Evolutionary conservation across 1,140 invertebrate species (phyloP).

Genomic region (Drosophila kepulauana): DNA sequence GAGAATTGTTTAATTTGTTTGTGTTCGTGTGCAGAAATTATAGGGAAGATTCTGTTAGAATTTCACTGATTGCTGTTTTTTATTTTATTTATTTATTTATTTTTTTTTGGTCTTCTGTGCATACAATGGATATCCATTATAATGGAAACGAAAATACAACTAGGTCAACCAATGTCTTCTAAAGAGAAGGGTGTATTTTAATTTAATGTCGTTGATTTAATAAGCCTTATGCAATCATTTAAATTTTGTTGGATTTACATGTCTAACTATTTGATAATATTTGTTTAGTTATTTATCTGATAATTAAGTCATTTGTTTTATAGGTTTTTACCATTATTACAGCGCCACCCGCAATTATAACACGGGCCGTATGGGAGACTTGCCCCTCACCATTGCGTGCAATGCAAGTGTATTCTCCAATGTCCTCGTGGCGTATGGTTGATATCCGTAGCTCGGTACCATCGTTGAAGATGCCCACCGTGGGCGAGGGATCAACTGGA

Average conservation of each 20-base stretch:
- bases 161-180: slow-evolving; percentile 5
- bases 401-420: slow-evolving; percentile 97
- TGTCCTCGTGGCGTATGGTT: slow-evolving; percentile 95
- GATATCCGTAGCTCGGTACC: slow-evolving; percentile 96
- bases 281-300: slow-evolving; percentile 45
- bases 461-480: slow-evolving; percentile 95
- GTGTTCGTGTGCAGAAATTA: slow-evolving; percentile 1
- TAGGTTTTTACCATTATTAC: slow-evolving; percentile 89
- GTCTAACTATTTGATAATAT: slow-evolving; percentile 14
- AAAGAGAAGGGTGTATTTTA: not conserved
- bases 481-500: slow-evolving; percentile 93
- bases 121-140: slow-evolving; percentile 10
- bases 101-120: not conserved
- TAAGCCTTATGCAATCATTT: slow-evolving; percentile 1
- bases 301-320: slow-evolving; percentile 73
- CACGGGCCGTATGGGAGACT: slow-evolving; percentile 96
- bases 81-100: not conserved
- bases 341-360: slow-evolving; percentile 96
- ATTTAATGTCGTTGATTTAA: not conserved
- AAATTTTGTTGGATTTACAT: slow-evolving; percentile 21
- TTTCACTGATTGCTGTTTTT: not conserved
- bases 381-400: slow-evolving; percentile 97
- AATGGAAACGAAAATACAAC: not conserved
- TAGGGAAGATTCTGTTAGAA: not conserved
- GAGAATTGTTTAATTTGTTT: not conserved